A percentile compares a stretch with the other conserved stretches of the same genome.
Evolutionary conservation across 2,797 vertebrate genomes (phyloP).

Genomic region (Cygnus olor): DNA sequence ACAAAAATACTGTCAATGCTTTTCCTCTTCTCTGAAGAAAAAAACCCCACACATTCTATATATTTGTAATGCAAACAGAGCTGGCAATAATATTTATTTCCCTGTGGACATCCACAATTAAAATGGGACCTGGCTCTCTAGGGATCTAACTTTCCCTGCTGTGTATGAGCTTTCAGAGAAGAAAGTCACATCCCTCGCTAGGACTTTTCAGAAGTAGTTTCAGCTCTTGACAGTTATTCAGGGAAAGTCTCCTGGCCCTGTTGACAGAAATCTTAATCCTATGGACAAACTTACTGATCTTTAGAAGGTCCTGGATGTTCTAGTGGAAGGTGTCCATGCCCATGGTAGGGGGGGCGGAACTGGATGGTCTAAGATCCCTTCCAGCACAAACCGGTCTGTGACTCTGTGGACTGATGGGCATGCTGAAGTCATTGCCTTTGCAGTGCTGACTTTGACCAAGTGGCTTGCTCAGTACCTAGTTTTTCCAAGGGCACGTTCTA

Average conservation of each 20-base stretch:
- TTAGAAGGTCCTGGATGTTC: not conserved
- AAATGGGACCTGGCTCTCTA: not conserved
- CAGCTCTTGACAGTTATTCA: not conserved
- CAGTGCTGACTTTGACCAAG: not conserved
- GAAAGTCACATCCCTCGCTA: not conserved
- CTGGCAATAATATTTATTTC: not conserved
- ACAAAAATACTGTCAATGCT: not conserved
- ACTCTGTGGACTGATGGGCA: not conserved
- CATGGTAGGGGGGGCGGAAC: not conserved
- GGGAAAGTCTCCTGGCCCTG: not conserved
- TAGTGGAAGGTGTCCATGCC: not conserved
- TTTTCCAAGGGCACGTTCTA: not conserved
- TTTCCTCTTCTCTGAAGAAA: not conserved
- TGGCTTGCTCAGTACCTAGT: not conserved
- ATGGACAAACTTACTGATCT: not conserved
- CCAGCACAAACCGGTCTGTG: not conserved
- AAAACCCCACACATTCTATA: accelerated
- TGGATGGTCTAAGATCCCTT: not conserved
- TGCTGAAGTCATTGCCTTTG: not conserved
- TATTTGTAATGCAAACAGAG: not conserved
- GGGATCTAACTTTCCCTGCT: not conserved
- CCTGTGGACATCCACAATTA: not conserved
- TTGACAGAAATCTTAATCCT: not conserved
- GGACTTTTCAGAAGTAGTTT: not conserved
- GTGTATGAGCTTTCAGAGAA: not conserved